Evolutionary conservation across 2,888 invertebrate species (phyloP), one percentile per base, ranked within the genome.

Genomic region (Brachynemurus nebulosus): DNA sequence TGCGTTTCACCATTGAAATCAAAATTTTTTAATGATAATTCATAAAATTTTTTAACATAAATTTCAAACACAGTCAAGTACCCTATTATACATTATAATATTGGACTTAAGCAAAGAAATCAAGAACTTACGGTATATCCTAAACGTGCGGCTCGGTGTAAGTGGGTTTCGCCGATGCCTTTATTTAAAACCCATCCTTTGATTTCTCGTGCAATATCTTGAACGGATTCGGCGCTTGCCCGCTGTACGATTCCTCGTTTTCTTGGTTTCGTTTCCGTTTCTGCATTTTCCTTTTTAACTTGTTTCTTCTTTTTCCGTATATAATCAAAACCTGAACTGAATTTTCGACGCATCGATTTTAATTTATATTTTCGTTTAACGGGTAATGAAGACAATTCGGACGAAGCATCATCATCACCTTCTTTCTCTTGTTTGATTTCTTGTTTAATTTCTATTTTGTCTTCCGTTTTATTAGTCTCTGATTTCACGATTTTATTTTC

Each of bases 131-230:
- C 88, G 61, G 85, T 82, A 56, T 88, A 85, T 42, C 91, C 91
- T 44, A 88, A 75, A 55, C 92, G 74, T 2, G 93, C 90, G 37
- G 93, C 91, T 55, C 92, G 75, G 61, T 95, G 95, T 41, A 95
- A 72, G 55, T 88, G 78, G 1, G 92, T 93, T 65, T 95, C 93
- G 6, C 95, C 95, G 25, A 91, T 80, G 41, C 92, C 89, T 62
- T 93, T 93, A 63, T 92, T 93, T 43, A 93, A 78, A 48, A 91
- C 89, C 86, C 91, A 89, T 51, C 83, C 77, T 60, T 88, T 85
- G 48, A 90, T 84, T 64, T 90, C 89, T 54, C 79, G 79, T 51
- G 81, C 80, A 43, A 90, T 83, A 60, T 89, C 89, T 53, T 81
- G 76, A 9, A 76, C 75, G 19, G 76, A 76, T 57, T 78, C 78